A percentile compares a stretch with the other conserved stretches of the same genome.
These are phyloP conservation scores for Heliocidaris erythrogramma DNA, from an alignment of 35 echinoderm and acorn worm genomes.

Conservation along the genomic window DNA sequence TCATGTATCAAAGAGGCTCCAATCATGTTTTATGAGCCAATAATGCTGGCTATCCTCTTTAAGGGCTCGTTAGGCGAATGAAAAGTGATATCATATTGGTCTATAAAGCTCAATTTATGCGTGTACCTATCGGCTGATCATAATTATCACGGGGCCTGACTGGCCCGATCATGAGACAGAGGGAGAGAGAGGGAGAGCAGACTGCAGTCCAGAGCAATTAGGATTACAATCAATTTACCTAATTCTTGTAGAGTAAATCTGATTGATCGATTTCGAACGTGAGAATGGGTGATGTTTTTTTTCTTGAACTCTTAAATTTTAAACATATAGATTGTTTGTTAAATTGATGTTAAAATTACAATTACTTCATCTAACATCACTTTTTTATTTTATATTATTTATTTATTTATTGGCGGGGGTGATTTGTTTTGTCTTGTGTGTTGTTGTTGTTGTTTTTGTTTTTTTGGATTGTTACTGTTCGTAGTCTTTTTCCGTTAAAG, in stretches of 20 bases:
- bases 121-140: not conserved
- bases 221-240: not conserved
- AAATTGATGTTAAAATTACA: too few species aligned
- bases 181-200: not conserved
- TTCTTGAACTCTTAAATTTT: not conserved
- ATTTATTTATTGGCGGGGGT: too few species aligned
- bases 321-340: too few species aligned
- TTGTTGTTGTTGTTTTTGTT: too few species aligned
- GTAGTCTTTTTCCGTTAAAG: too few species aligned
- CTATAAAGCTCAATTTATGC: not conserved
- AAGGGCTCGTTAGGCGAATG: not conserved
- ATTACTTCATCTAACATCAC: too few species aligned
- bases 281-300: not conserved
- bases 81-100: not conserved
- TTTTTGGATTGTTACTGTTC: too few species aligned
- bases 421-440: too few species aligned
- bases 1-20: not conserved
- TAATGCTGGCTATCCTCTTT: not conserved
- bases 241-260: not conserved
- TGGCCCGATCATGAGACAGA: not conserved
- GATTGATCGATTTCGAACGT: not conserved
- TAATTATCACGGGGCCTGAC: not conserved
- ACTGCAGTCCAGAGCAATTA: not conserved
- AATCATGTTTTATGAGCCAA: constrained; percentile 9
- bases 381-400: too few species aligned